Conservation (phyloP, 2,113 vertebrate species). For the Salvelinus fontinalis region DNA sequence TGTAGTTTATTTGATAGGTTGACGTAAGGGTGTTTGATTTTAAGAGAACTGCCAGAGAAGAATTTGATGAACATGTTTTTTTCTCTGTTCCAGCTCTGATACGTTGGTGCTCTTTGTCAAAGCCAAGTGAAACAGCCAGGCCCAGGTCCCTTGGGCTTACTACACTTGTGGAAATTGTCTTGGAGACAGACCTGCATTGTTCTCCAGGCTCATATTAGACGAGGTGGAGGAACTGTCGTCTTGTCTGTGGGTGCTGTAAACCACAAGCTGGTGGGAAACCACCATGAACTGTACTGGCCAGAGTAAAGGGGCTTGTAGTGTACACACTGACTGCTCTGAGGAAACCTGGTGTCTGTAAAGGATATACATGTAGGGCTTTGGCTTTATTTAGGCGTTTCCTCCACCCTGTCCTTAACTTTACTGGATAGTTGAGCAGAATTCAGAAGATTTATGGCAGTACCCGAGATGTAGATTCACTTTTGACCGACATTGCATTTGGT, state of each 20-base stretch:
- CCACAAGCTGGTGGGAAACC: background rate
- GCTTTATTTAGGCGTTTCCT: background rate
- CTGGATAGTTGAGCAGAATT: too few relatives aligned
- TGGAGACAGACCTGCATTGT: slow-evolving; percentile 22
- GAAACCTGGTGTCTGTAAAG: background rate
- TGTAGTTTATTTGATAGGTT: background rate
- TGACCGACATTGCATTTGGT: background rate
- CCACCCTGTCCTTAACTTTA: background rate
- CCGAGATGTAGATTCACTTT: background rate
- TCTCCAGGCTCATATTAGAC: background rate
- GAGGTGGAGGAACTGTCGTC: background rate
- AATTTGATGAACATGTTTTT: background rate
- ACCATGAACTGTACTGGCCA: background rate
- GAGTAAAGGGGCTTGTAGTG: background rate
- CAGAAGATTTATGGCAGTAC: too few relatives aligned
- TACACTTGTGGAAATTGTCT: background rate
- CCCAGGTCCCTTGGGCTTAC: background rate
- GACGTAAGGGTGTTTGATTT: background rate
- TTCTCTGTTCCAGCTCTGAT: slow-evolving; percentile 7
- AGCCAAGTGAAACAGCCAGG: slow-evolving; percentile 10
- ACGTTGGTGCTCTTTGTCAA: background rate
- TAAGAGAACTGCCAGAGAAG: background rate
- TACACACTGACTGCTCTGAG: too few relatives aligned
- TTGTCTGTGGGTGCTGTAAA: background rate
- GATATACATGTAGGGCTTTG: background rate